These are phyloP conservation scores for Archaeoteleia sp. DNA, from an alignment of 2,888 invertebrate genomes.

Conservation along the genomic window DNA sequence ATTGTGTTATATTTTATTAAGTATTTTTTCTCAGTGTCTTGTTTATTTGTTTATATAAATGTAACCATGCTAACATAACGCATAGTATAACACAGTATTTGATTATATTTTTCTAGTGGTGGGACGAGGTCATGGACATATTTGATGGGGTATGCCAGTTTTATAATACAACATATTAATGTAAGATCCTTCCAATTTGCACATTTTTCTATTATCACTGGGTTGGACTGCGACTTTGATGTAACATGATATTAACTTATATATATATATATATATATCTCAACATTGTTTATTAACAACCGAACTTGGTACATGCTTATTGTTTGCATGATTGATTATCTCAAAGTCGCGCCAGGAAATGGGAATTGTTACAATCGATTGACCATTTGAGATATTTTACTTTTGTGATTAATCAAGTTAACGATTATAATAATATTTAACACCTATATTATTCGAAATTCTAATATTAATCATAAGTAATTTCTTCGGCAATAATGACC, in stretches of 20 bases:
- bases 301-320: neutral
- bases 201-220: too few species aligned
- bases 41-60: conserved; percentile 18
- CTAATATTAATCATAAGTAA: conserved; percentile 13
- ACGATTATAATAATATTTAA: too few species aligned
- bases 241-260: neutral
- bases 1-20: too few species aligned
- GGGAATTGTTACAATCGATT: conserved; percentile 17
- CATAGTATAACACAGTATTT: conserved; percentile 73
- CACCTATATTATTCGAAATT: neutral
- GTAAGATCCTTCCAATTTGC: neutral
- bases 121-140: conserved; percentile 97
- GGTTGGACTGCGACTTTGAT: too few species aligned
- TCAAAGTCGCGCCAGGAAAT: conserved; percentile 6
- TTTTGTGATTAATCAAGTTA: neutral
- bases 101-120: conserved; percentile 90
- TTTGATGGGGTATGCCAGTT: conserved; percentile 92
- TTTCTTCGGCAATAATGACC: conserved; percentile 16
- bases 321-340: neutral
- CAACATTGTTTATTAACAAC: neutral
- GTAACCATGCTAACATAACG: conserved; percentile 44
- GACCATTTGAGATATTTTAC: conserved; percentile 12
- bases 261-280: neutral
- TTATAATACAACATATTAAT: conserved; percentile 59
- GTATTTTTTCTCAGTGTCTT: too few species aligned